Conservation (phyloP, 2,113 vertebrate species). For the Cheirogaleus medius region DNA sequence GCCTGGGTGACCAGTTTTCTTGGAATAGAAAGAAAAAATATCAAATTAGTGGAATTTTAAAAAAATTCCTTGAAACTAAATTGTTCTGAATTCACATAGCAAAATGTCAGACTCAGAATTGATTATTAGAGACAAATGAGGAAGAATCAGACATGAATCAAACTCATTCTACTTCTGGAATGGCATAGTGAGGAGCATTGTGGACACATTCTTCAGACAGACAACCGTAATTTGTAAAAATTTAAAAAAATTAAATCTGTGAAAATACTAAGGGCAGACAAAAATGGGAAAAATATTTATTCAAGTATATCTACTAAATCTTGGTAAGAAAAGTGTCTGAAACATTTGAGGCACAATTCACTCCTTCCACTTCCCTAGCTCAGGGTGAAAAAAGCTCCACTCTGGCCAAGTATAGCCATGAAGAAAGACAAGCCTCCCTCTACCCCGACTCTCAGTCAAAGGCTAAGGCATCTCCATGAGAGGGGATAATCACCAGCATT, state of each 20-base stretch:
- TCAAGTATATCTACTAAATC: not conserved
- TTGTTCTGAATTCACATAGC: not conserved
- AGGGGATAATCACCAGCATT: not conserved
- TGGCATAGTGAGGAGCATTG: not conserved
- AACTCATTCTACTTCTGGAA: not conserved
- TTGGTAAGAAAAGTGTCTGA: not conserved
- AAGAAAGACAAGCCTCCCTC: not conserved
- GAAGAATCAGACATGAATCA: not conserved
- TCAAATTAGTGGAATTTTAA: not conserved
- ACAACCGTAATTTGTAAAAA: not conserved
- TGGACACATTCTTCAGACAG: not conserved
- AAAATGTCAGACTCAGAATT: not conserved
- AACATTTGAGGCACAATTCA: not conserved
- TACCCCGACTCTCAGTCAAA: not conserved
- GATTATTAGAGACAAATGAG: not conserved
- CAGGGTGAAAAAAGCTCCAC: not conserved
- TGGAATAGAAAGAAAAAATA: not conserved
- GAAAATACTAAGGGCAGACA: not conserved
- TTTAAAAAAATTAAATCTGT: not conserved
- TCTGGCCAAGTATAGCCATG: not conserved
- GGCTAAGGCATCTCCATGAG: not conserved
- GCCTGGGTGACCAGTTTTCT: not conserved
- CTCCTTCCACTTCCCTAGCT: not conserved
- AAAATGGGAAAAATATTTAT: no score
- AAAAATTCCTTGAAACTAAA: not conserved